phyloP scores from a whole-genome alignment of 2,797 vertebrate genomes.

The Amazona ochrocephala region DNA sequence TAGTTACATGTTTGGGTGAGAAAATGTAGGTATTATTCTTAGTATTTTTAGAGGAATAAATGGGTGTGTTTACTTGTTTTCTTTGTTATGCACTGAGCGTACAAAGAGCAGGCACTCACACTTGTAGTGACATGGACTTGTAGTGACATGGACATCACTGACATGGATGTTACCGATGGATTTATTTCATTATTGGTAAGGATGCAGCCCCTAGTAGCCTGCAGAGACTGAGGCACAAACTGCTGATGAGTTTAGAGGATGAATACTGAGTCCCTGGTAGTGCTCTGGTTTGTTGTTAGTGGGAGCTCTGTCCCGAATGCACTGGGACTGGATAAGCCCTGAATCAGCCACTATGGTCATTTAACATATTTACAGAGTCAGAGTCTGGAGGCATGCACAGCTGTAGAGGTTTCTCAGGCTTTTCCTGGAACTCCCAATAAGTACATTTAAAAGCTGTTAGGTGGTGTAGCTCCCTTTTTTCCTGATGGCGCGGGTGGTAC shows the following conservation, averaged over 20 bases:
- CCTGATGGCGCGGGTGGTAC: not conserved
- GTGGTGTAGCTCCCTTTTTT: not conserved
- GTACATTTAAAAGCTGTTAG: not conserved
- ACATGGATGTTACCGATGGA: fast-evolving
- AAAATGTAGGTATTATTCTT: not conserved
- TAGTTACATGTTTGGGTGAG: not conserved
- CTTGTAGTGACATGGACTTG: not conserved
- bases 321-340: not conserved
- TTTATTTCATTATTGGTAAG: not conserved
- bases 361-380: not conserved
- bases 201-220: not conserved
- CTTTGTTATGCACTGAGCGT: not conserved
- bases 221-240: not conserved
- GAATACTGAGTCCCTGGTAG: not conserved
- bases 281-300: not conserved
- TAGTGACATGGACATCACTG: not conserved
- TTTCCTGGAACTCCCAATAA: not conserved
- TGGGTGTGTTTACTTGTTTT: not conserved
- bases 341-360: not conserved
- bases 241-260: not conserved
- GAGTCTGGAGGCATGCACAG: not conserved
- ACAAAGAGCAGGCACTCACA: not conserved
- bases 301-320: not conserved
- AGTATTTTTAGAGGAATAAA: not conserved
- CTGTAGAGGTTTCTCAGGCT: not conserved